Base-by-base conservation (phyloP, 2,797 vertebrate species). In the Caiman crocodilus region DNA sequence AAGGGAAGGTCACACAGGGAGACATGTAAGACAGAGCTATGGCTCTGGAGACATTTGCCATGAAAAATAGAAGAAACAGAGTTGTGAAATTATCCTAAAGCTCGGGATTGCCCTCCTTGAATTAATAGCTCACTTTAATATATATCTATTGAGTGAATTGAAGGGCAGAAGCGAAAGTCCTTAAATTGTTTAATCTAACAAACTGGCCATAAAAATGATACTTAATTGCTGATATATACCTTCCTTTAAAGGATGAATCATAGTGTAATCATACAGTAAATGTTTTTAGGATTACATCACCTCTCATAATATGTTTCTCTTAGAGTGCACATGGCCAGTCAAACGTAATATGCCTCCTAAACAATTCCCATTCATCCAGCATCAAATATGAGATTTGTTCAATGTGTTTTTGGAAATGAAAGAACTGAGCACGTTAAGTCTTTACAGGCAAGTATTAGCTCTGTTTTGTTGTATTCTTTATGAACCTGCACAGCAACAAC, bases 371-470 rank as follows among this genome's bases (percentile, higher is more conserved):
- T 50, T 84, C 30, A 82, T 63, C 42, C 56, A 87, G 21, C 8
- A 92, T 28, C 14, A 74, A 69, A 21, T 15, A 42, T 85, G 63
- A 92, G 10, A 14, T 85, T 83, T 92, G 56, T 64, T 85, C 88
- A 35, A 84, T 83, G 87, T n/a, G 28, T 9, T 87, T 1, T 3
- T 77, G 76, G 82, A 76, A 75, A 25, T 63, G 80, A 84, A 42
- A 42, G 23, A 79, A 50, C n/a, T n/a, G 55, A 82, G 63, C 55
- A 88, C 91, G 63, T 6, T 14, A 57, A 28, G 81, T 42, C 42
- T 4, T 75, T 32, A 57, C 10, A 60, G 67, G 79, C 63, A 82
- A 90, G 67, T 67, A 77, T 67, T 78, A 79, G 88, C 59, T 93
- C 79, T 50, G 80, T 32, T 76, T 3, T 42, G n/a, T 17, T 71